These are phyloP conservation scores for Otolemur garnettii DNA, from an alignment of 2,113 vertebrate species.

Conservation along the genomic window DNA sequence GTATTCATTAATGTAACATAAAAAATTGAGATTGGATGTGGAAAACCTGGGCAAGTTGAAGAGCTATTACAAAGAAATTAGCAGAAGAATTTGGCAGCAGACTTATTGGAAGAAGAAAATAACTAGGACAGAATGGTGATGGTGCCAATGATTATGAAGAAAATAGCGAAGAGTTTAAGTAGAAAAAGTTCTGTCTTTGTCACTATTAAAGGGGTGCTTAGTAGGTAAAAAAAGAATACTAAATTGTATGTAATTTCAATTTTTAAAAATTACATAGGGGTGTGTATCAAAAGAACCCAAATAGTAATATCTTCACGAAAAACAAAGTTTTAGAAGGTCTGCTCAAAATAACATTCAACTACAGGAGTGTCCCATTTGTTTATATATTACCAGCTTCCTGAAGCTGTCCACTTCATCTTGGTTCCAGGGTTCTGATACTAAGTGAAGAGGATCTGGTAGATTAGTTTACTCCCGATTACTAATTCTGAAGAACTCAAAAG, in stretches of 20 bases:
- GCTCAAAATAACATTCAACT: background rate
- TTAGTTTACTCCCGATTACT: constrained; percentile 31
- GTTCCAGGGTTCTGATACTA: background rate
- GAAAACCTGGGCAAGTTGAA: constrained; percentile 23
- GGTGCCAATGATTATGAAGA: background rate
- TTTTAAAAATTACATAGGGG: background rate
- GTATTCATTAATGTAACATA: background rate
- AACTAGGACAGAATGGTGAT: background rate
- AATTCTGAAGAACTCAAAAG: constrained; percentile 33
- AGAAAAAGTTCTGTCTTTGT: background rate
- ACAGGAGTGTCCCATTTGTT: background rate
- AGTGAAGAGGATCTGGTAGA: background rate
- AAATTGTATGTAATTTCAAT: background rate
- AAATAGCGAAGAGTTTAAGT: constrained; percentile 2
- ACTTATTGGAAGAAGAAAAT: background rate
- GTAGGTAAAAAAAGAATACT: background rate
- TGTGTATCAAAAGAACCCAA: constrained; percentile 15
- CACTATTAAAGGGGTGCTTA: background rate
- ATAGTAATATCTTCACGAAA: background rate
- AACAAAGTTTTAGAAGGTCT: background rate
- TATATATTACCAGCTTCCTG: background rate
- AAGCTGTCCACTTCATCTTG: background rate
- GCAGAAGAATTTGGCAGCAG: background rate
- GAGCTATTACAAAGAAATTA: constrained; percentile 47
- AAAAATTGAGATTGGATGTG: background rate